Evolutionary conservation across 2,888 invertebrate species (phyloP).

Genomic region (Phalera bucephala): DNA sequence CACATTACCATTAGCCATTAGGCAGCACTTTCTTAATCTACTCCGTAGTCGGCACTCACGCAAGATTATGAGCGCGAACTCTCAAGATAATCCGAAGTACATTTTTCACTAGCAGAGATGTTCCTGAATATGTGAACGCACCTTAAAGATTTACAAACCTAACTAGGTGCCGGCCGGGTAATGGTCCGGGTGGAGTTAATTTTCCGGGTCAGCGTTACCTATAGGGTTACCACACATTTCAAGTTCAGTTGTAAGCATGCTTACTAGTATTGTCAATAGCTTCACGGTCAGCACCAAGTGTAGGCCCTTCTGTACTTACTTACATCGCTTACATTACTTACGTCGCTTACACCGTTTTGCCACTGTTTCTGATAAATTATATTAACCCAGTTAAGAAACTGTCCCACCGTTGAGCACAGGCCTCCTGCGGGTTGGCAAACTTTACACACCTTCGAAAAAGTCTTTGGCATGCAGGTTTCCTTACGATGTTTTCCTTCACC

Average conservation of each 20-base stretch:
- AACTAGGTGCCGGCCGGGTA: slow-evolving; percentile 35
- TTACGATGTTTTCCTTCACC: too few relatives aligned
- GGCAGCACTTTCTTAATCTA: slow-evolving; percentile 1
- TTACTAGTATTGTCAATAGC: slow-evolving; percentile 11
- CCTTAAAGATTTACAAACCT: slow-evolving; percentile 33
- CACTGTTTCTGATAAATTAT: too few relatives aligned
- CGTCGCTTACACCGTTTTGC: too few relatives aligned
- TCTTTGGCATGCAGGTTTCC: too few relatives aligned
- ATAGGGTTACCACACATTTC: slow-evolving; percentile 49
- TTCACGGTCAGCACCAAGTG: too few relatives aligned
- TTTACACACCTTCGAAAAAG: too few relatives aligned
- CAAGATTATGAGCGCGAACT: slow-evolving; percentile 7
- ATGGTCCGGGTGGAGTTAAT: slow-evolving; percentile 63
- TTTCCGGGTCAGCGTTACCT: slow-evolving; percentile 62
- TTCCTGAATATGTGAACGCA: slow-evolving; percentile 19
- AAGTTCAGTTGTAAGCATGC: slow-evolving; percentile 20
- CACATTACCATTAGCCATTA: too few relatives aligned
- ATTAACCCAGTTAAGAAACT: too few relatives aligned
- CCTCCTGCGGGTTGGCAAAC: too few relatives aligned
- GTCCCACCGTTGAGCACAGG: too few relatives aligned
- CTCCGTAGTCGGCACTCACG: slow-evolving; percentile 2
- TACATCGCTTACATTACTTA: too few relatives aligned
- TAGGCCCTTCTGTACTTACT: too few relatives aligned
- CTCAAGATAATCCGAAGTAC: slow-evolving; percentile 14
- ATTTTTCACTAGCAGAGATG: slow-evolving; percentile 18